Conservation (phyloP, 2,888 invertebrate species). For the Tetranychus truncatus region DNA sequence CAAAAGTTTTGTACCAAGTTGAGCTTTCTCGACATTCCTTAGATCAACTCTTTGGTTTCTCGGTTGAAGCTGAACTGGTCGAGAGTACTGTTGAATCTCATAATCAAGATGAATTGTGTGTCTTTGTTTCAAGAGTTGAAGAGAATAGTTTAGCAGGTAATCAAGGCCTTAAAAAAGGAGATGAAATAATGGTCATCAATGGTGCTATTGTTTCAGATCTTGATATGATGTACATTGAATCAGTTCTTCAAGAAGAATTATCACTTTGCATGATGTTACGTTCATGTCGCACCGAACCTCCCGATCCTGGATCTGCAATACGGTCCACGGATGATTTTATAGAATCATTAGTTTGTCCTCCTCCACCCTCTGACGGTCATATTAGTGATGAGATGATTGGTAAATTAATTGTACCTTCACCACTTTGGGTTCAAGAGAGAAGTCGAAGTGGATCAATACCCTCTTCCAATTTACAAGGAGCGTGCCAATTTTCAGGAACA, state of each 20-base stretch:
- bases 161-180: constrained; percentile 74
- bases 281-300: constrained; percentile 53
- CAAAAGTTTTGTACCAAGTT: constrained; percentile 88
- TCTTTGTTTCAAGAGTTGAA: constrained; percentile 87
- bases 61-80: constrained; percentile 87
- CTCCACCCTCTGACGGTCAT: constrained; percentile 52
- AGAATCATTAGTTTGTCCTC: constrained; percentile 65
- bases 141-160: constrained; percentile 51
- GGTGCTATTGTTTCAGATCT: constrained; percentile 91
- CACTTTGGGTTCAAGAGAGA: constrained; percentile 32
- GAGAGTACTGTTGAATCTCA: constrained; percentile 43
- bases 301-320: constrained; percentile 23
- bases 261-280: constrained; percentile 93
- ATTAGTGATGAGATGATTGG: constrained; percentile 71
- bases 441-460: constrained; percentile 1
- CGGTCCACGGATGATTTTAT: constrained; percentile 74
- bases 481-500: neutral
- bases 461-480: neutral
- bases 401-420: constrained; percentile 86
- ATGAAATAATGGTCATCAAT: constrained; percentile 97
- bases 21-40: constrained; percentile 71
- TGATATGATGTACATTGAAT: constrained; percentile 98
- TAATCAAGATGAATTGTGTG: constrained; percentile 53
- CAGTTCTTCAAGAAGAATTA: constrained; percentile 80
- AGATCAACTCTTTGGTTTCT: constrained; percentile 94